Base-by-base conservation (phyloP, 2,888 invertebrate genomes). In the Amiota minor region DNA sequence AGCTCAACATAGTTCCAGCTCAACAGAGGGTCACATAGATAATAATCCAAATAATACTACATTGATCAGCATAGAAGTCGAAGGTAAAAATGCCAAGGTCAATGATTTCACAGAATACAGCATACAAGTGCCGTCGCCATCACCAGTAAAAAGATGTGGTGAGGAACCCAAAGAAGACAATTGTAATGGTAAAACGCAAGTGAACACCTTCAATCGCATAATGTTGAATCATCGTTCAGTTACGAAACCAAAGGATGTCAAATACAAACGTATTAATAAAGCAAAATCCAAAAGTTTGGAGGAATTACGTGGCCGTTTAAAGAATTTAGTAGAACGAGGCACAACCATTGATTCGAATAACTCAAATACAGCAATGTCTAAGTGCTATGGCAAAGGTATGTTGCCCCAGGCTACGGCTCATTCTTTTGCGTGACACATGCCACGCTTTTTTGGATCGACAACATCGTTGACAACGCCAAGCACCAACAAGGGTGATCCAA, bases 171-270 rank as follows among this genome's bases (percentile, higher is more conserved):
- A 35, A 35, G 35, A 35, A 35, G 53, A 12, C 0, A 50, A 50
- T n/a, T 50, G 53, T 50, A n/a, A 50, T 18, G 56, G 18, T 14
- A 84, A 84, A 70, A 78, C 80, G 84, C 93, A 93, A 75, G 94
- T 95, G 69, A 94, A 94, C 14, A 94, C 93, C 1, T 95, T 95
- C 90, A 96, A 96, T 89, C 91, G 96, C 79, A 96, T 96, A 73
- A 96, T 96, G 96, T 95, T 95, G 64, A 96, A 96, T 90, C 96
- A 97, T 89, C 92, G 96, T 77, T 96, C 95, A 70, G 96, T 97
- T 70, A 96, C 96, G 8, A 96, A 96, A 88, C 96, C 96, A 78
- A 96, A 96, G 90, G 96, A 97, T 88, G 96, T 96, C 49, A 96
- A 96, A 90, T 96, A 96, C 90, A 96, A 96, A 89, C 92, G 96